A percentile compares a stretch with the other conserved stretches of the same genome.
Conservation (phyloP, 2,888 invertebrate genomes). For the Dyspetes luteomarginatus region DNA sequence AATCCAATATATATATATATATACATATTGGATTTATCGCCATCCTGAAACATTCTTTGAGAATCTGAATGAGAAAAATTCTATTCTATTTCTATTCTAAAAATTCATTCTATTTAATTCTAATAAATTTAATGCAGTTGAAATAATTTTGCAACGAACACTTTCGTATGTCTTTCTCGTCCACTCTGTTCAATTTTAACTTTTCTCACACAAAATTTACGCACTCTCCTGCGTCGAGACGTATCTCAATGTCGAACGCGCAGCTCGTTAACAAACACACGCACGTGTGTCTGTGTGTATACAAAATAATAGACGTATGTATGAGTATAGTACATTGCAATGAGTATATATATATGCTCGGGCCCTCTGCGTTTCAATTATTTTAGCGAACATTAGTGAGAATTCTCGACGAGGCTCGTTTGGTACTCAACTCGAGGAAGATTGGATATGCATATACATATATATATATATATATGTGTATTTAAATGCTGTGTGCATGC, state of each 20-base stretch:
- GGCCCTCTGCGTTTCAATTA: constrained; percentile 74
- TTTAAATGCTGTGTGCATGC: constrained; percentile 41
- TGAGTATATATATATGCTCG: constrained; percentile 7
- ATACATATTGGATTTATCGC: no score
- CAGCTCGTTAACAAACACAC: constrained; percentile 71
- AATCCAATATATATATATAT: no score
- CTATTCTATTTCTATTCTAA: no score
- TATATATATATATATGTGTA: no score
- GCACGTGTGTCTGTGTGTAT: background rate
- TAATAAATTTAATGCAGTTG: no score
- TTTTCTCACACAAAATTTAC: constrained; percentile 58
- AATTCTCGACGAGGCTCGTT: constrained; percentile 59
- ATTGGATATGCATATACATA: constrained; percentile 29
- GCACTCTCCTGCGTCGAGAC: constrained; percentile 68
- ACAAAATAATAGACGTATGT: background rate
- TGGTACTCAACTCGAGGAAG: constrained; percentile 41
- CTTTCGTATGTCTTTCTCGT: background rate
- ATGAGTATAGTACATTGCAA: background rate
- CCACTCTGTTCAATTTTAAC: constrained; percentile 49
- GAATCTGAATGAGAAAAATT: no score
- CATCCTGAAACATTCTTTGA: no score
- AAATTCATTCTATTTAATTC: no score
- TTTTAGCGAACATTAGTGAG: constrained; percentile 70
- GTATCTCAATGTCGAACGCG: constrained; percentile 66
- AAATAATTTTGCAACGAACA: no score